Base-by-base conservation (phyloP, 2,888 invertebrate genomes). In the Sipha maydis region DNA sequence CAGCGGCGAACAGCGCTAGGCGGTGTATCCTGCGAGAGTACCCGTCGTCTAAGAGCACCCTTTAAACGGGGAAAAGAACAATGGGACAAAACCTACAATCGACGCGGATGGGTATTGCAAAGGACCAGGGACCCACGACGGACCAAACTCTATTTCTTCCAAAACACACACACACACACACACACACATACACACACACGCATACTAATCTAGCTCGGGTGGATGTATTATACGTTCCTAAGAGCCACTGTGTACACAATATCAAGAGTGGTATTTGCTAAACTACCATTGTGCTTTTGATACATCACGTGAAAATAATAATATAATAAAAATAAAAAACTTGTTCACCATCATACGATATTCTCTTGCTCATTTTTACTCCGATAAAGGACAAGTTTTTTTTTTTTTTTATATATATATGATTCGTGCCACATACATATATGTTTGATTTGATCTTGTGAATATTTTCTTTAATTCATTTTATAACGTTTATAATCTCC, bases 81-180 rank as follows among this genome's bases (percentile, higher is more conserved):
- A 82, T 69, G 28, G 80, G 28, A 38, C n/a, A 41, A 80, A 80
- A 28, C 38, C 28, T 71, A 71, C 11, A 21, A 14, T 48, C 48
- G 14, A 38, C 38, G 73, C 19, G 34, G 67, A 0, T 3, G 67
- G 48, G 14, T 2, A 48, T 11, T 48, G 14, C 14, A 48, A 11
- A 48, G 61, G 61, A 61, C 61, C 61, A 28, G 69, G 28, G 69
- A 28, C 73, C 3, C 31, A n/a, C 4, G 34, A n/a, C 28, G 28
- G 7, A 28, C 82, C 21, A 28, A 83, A 54, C 73, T 83, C 48
- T n/a, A 73, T 83, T 83, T 83, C 73, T 83, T 54, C 34, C 73
- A 25, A 28, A 14, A 21, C 31, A 1, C 82, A 4, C 21, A n/a
- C n/a, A 19, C 67, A 19, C 19, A 9, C 56, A 76, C 75, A 76